Evolutionary conservation across 2,888 invertebrate species (phyloP), one percentile per base, ranked within the genome.

Genomic region (Chloroclysta siterata): DNA sequence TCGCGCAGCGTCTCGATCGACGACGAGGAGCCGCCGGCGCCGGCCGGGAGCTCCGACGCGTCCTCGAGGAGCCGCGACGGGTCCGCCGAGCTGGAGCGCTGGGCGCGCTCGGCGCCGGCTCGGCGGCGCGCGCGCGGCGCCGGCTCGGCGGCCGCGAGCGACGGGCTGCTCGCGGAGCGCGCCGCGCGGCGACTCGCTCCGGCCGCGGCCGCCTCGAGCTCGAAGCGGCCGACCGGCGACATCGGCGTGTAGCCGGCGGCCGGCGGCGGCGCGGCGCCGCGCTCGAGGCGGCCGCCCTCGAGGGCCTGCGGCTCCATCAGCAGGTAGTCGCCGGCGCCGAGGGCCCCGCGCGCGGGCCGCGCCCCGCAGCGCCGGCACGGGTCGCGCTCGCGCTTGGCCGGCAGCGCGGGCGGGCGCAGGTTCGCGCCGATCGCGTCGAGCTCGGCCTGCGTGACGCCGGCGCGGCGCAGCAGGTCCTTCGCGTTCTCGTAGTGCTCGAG

Each of bases 401-500:
- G 64, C 52, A 83, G 80, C 1, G 85, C 82, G 36, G 77, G 73
- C 61, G 87, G 78, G 68, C 80, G 76, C 65, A 87, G 71, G 61
- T 87, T 88, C 22, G 83, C 82, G 65, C 88, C 79, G 41, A 90
- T 82, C 0, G 89, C 90, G 62, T 93, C 88, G 7, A 94, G 76
- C 72, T 94, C 94, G n/a, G 85, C 82, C 66, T 91, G 91, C 6
- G 94, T 93, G 0, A 94, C 92, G 3, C 94, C 94, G 0, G 94
- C 94, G 75, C 91, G 94, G 48, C 93, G 88, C 33, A 95, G 76
- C 51, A 95, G 82, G 75, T 96, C 96, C 75, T 95, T 95, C 52
- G 96, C 96, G 80, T 97, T 97, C 83, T 97, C 97, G 79, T 97
- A 97, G 69, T 96, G 94, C 76, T 96, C 95, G 33, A 97, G 85